phyloP scores from a whole-genome alignment of 64 coral and sea anemone genomes.

The Montipora capricornis region DNA sequence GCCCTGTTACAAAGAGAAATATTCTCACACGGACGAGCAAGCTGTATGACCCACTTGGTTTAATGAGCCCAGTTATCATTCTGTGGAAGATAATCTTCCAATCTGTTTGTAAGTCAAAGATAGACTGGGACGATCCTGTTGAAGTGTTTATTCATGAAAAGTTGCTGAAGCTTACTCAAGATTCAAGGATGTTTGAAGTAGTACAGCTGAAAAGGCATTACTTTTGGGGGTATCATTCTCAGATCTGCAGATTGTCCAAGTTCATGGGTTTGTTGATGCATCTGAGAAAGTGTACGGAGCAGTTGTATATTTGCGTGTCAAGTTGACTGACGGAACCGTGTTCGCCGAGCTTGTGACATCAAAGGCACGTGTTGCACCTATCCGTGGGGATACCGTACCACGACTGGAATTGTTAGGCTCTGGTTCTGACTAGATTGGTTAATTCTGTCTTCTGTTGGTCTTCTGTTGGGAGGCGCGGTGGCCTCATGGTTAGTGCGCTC shows the following conservation, averaged over 20 bases:
- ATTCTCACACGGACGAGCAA: too few species aligned
- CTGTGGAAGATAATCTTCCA: too few species aligned
- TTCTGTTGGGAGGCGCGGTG: too few species aligned
- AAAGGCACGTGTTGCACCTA: background rate
- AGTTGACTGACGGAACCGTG: too few species aligned
- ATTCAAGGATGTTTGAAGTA: background rate
- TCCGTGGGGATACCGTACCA: constrained; percentile 39
- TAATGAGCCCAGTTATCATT: background rate
- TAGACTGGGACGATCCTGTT: background rate
- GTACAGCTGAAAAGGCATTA: background rate
- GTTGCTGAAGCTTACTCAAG: background rate
- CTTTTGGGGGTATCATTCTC: background rate
- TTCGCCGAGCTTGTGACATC: too few species aligned
- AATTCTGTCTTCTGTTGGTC: background rate
- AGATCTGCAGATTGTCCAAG: constrained; percentile 1
- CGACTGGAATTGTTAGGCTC: constrained; percentile 16
- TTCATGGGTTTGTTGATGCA: too few species aligned
- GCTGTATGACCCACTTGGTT: background rate
- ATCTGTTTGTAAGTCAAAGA: background rate
- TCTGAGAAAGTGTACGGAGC: too few species aligned
- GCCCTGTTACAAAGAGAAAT: background rate
- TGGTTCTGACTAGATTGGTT: constrained; percentile 34
- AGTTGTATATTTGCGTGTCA: too few species aligned
- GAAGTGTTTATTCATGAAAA: constrained; percentile 2
- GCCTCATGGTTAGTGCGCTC: too few species aligned